phyloP scores from a whole-genome alignment of 2,888 invertebrate species.

The Unio pictorum region DNA sequence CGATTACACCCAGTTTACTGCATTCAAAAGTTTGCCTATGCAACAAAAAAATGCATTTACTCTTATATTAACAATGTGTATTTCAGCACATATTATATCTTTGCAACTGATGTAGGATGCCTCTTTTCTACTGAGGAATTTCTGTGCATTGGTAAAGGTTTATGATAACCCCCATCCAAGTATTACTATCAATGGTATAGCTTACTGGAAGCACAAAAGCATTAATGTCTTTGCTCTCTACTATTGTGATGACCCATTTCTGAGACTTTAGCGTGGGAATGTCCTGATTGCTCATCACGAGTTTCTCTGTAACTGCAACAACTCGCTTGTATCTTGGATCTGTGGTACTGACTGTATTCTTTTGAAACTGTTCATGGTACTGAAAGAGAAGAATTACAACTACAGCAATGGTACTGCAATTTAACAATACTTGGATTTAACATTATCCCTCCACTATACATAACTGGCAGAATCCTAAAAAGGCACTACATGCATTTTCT shows the following conservation, averaged over 20 bases:
- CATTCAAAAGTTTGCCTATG: no score
- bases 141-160: not conserved
- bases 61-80: no score
- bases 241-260: slow-evolving; percentile 74
- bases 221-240: slow-evolving; percentile 73
- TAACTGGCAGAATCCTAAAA: no score
- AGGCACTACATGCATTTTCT: no score
- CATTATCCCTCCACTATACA: no score
- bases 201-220: slow-evolving; percentile 76
- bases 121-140: no score
- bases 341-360: slow-evolving; percentile 64
- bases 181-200: slow-evolving; percentile 5
- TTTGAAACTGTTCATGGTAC: slow-evolving; percentile 66
- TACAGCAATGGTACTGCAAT: not conserved
- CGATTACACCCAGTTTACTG: no score
- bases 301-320: slow-evolving; percentile 67
- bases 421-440: no score
- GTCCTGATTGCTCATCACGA: slow-evolving; percentile 74
- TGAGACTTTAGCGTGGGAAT: slow-evolving; percentile 71
- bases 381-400: slow-evolving; percentile 39
- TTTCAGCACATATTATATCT: no score
- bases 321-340: slow-evolving; percentile 72
- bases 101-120: no score
- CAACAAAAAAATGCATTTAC: no score
- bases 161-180: not conserved